Evolutionary conservation across 2,113 vertebrate genomes (phyloP).

Genomic region (Pseudois nayaur): DNA sequence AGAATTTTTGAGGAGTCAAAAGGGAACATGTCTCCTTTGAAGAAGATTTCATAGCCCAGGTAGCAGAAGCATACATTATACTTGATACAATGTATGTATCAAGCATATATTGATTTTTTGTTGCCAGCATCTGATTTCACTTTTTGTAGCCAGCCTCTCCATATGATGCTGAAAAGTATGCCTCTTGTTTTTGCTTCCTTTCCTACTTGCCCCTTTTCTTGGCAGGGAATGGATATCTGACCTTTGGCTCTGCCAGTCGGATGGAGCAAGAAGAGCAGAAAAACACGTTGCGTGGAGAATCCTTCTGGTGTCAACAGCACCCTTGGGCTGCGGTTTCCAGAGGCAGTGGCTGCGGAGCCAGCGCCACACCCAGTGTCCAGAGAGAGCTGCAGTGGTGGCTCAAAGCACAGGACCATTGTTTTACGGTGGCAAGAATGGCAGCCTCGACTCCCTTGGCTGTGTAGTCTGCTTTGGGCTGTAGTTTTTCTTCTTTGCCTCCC

Average conservation of each 20-base stretch:
- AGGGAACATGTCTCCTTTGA: not conserved
- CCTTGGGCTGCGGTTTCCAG: not conserved
- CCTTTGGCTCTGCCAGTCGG: not conserved
- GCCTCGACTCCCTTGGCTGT: not conserved
- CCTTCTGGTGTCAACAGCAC: not conserved
- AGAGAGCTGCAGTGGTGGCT: not conserved
- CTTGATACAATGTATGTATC: not conserved
- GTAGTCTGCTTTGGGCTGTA: not conserved
- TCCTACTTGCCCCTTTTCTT: not conserved
- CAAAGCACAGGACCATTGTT: not conserved
- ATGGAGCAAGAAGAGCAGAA: not conserved
- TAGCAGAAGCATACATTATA: not conserved
- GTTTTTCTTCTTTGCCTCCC: not conserved
- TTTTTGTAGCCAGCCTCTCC: not conserved
- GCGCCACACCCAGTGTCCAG: not conserved
- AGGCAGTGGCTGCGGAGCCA: not conserved
- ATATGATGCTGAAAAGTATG: not conserved
- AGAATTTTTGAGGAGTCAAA: not conserved
- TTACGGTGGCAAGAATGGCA: fast-evolving
- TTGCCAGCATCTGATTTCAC: not conserved
- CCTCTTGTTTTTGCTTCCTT: not conserved
- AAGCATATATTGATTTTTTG: not conserved
- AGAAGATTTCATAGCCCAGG: not conserved
- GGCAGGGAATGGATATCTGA: not conserved
- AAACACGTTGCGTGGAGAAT: not conserved